Evolutionary conservation across 2,797 vertebrate genomes (phyloP).

Genomic region (Garrulus glandarius): DNA sequence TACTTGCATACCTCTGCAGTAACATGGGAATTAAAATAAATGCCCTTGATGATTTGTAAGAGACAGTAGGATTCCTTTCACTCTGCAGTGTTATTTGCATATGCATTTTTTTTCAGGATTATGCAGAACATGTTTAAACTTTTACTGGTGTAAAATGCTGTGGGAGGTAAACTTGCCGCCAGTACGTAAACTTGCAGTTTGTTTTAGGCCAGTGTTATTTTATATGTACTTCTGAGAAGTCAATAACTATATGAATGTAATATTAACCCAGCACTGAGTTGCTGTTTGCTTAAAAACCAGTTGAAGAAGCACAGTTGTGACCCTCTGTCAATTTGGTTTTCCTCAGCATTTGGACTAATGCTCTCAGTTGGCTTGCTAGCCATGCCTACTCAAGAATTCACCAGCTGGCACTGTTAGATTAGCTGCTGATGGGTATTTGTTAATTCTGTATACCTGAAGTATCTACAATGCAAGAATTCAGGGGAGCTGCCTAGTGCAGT

Average conservation of each 20-base stretch:
- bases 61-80: not conserved
- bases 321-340: not conserved
- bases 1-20: not conserved
- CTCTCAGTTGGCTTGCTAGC: not conserved
- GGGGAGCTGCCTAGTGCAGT: not conserved
- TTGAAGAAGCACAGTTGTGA: not conserved
- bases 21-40: not conserved
- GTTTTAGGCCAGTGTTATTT: not conserved
- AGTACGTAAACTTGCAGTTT: not conserved
- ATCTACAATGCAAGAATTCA: not conserved
- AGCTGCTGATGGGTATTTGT: not conserved
- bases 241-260: not conserved
- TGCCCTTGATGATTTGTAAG: slow-evolving; percentile 4
- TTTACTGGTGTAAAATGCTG: not conserved
- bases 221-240: not conserved
- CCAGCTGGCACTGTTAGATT: not conserved
- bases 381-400: not conserved
- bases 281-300: not conserved
- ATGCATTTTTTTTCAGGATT: not conserved
- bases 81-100: not conserved
- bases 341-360: not conserved
- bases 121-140: not conserved
- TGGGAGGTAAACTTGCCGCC: not conserved
- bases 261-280: not conserved
- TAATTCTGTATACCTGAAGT: not conserved